Evolutionary conservation across 2,113 vertebrate species (phyloP).

Genomic region (Pelmatolapia mariae): DNA sequence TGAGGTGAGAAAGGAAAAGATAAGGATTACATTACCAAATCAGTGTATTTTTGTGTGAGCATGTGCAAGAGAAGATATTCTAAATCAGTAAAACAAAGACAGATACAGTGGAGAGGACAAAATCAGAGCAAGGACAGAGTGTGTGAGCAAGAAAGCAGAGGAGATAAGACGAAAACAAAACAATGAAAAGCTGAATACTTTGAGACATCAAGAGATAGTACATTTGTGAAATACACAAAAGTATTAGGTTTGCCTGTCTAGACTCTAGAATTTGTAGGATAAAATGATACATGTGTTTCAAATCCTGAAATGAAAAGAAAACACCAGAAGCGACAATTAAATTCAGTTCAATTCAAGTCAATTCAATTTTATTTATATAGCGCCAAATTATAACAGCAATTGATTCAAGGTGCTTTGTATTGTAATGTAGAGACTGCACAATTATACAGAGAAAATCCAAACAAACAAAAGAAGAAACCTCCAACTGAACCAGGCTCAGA

Average conservation of each 20-base stretch:
- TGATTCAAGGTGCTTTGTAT: background rate
- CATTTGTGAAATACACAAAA: background rate
- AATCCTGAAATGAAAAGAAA: background rate
- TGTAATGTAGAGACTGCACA: background rate
- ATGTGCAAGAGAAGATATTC: background rate
- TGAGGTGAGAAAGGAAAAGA: background rate
- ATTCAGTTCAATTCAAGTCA: accelerated
- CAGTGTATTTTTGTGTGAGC: background rate
- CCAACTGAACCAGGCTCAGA: background rate
- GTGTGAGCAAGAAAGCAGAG: background rate
- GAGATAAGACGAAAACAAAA: background rate
- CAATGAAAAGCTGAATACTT: background rate
- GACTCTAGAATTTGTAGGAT: background rate
- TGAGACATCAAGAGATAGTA: background rate
- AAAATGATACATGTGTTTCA: background rate
- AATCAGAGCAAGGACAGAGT: background rate
- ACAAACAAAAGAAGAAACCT: background rate
- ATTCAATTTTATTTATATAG: background rate
- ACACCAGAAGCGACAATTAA: background rate
- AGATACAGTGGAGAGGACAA: background rate
- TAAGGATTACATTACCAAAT: constrained; percentile 27
- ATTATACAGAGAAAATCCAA: background rate
- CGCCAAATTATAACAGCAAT: too few relatives aligned
- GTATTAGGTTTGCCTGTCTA: background rate
- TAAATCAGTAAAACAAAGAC: constrained; percentile 11